A percentile compares a stretch with the other conserved stretches of the same genome.
Conservation (phyloP, 2,797 vertebrate genomes). For the Crenuchus spilurus region DNA sequence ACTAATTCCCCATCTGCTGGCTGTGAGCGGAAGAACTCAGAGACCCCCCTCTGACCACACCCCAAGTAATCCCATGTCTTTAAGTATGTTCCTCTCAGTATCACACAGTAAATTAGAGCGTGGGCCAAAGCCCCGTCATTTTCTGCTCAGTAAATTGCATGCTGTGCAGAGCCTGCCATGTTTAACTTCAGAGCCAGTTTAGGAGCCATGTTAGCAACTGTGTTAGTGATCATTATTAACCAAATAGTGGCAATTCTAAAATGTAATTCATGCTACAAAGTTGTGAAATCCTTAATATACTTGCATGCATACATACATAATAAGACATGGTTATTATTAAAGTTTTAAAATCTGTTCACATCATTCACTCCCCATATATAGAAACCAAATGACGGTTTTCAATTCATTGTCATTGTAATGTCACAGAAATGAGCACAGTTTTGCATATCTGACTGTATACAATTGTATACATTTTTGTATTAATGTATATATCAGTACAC, state of each 20-base stretch:
- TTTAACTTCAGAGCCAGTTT: background rate
- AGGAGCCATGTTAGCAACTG: background rate
- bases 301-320: too few relatives aligned
- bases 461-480: too few relatives aligned
- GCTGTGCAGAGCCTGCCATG: background rate
- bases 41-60: background rate
- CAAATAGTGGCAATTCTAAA: background rate
- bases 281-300: too few relatives aligned
- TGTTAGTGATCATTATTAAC: background rate
- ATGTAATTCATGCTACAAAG: too few relatives aligned
- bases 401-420: too few relatives aligned
- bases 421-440: too few relatives aligned
- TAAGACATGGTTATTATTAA: too few relatives aligned
- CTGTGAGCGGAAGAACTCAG: background rate
- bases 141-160: slow-evolving; percentile 2
- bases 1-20: background rate
- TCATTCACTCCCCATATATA: too few relatives aligned
- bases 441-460: too few relatives aligned
- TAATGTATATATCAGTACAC: too few relatives aligned
- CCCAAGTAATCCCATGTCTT: slow-evolving; percentile 3
- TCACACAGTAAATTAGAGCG: slow-evolving; percentile 16
- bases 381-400: too few relatives aligned
- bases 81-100: slow-evolving; percentile 6
- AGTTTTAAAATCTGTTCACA: too few relatives aligned
- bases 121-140: slow-evolving; percentile 8